Evolutionary conservation across 2,797 vertebrate genomes (phyloP).

Genomic region (Myotis findleyi): DNA sequence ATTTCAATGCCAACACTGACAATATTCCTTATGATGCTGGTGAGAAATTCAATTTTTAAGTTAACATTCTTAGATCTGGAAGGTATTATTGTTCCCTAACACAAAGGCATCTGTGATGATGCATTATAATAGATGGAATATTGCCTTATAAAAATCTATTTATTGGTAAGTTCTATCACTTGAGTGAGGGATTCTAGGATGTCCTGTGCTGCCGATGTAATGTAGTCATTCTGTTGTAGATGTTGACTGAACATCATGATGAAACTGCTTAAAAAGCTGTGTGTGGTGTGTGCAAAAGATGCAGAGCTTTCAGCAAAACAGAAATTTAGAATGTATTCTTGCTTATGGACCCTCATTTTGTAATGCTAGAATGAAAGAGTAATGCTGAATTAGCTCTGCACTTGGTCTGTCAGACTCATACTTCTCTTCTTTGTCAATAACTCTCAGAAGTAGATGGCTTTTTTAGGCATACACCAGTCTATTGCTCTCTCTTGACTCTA

Average conservation of each 20-base stretch:
- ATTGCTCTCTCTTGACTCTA: background rate
- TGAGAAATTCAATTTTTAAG: conserved; percentile 60
- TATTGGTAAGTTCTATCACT: background rate
- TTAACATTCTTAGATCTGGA: background rate
- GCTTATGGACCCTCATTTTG: background rate
- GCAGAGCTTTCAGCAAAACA: background rate
- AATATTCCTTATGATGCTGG: background rate
- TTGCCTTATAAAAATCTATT: background rate
- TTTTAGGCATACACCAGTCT: background rate
- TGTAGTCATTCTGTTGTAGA: background rate
- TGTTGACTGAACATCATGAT: background rate
- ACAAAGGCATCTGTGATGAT: background rate
- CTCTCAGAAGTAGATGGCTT: background rate
- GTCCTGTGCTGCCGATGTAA: background rate
- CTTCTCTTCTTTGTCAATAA: conserved; percentile 17
- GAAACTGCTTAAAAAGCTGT: background rate
- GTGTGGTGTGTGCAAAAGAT: background rate
- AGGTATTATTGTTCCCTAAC: background rate
- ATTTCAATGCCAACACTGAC: conserved; percentile 25
- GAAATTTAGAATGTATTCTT: background rate
- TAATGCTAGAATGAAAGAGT: background rate
- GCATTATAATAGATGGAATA: background rate
- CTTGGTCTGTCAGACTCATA: background rate
- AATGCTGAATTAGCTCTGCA: background rate
- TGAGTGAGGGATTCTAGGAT: background rate